A percentile compares a stretch with the other conserved stretches of the same genome.
Conservation (phyloP, 2,113 vertebrate species). For the Ptilonorhynchus violaceus region DNA sequence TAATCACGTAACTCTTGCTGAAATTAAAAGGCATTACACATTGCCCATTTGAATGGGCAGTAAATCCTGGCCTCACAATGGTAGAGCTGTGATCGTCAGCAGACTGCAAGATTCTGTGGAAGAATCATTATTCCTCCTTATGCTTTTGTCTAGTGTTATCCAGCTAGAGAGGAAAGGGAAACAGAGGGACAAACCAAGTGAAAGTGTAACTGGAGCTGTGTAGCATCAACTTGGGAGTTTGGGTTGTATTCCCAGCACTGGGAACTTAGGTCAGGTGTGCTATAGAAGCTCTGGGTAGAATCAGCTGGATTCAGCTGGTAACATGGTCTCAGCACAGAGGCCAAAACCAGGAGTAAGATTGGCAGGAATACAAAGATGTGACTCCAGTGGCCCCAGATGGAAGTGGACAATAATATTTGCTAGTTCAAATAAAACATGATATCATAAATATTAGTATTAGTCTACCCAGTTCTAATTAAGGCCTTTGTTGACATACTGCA, state of each 20-base stretch:
- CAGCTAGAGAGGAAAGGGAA: neutral
- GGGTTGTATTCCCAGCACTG: neutral
- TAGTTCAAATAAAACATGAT: neutral
- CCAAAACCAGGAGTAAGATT: neutral
- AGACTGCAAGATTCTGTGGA: neutral
- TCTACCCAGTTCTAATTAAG: neutral
- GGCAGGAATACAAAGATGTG: neutral
- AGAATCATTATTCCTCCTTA: neutral
- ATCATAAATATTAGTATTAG: neutral
- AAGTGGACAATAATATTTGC: neutral
- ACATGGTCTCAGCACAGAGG: neutral
- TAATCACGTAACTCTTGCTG: neutral
- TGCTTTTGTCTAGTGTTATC: neutral
- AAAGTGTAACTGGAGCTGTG: neutral
- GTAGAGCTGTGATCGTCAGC: neutral
- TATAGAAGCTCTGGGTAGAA: neutral
- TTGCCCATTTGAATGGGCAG: neutral
- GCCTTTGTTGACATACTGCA: neutral
- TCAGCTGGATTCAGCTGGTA: neutral
- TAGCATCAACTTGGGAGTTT: fast-evolving
- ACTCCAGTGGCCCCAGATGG: neutral
- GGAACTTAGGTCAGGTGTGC: neutral
- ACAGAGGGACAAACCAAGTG: neutral
- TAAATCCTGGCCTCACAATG: neutral
- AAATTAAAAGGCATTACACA: neutral